Base-by-base conservation (phyloP, 2,797 vertebrate species). In the Diplodus sargus region DNA sequence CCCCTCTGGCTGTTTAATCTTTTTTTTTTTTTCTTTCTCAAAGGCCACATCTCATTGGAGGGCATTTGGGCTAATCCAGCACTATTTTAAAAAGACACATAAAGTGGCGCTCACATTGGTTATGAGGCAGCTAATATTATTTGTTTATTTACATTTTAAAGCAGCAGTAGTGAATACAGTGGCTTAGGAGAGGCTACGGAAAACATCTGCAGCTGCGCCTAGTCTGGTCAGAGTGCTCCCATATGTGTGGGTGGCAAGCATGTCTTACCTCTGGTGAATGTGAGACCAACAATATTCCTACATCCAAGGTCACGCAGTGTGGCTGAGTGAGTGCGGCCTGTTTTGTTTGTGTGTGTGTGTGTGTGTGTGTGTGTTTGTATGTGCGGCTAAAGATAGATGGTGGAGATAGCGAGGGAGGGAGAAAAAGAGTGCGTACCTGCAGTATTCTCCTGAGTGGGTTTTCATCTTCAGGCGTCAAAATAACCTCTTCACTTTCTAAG, bases 371-470 rank as follows among this genome's bases (percentile, higher is more conserved):
- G 71, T 69, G 45, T 76, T 43, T 75, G 49, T 71, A 61, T 54
- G 70, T 69, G 42, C 45, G 20, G 61, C 77, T 56, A 78, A 66
- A 71, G 70, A 30, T 43, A 20, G 22, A 60, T 53, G 70, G 43
- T 65, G 54, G 52, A 69, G 79, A 59, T 73, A 74, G 74, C 17
- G 51, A 70, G 70, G 52, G n/a, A 52, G 68, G 43, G 70, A 34
- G 20, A 71, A 59, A 59, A 68, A 68, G 86, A 45, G 85, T 51
- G 85, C 81, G 80, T 94, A 96, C 95, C 95, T 95, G 95, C 94
- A 96, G 92, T 91, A 95, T 94, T 95, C 94, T 95, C 90, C 93
- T 91, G 88, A 95, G 95, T 84, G 95, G 94, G 90, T 94, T 96
- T 93, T 95, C 94, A 90, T 95, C 93, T 91, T 95, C 93, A 85